These are phyloP conservation scores for Zygaena filipendulae DNA, from an alignment of 2,888 invertebrate species.

Conservation along the genomic window DNA sequence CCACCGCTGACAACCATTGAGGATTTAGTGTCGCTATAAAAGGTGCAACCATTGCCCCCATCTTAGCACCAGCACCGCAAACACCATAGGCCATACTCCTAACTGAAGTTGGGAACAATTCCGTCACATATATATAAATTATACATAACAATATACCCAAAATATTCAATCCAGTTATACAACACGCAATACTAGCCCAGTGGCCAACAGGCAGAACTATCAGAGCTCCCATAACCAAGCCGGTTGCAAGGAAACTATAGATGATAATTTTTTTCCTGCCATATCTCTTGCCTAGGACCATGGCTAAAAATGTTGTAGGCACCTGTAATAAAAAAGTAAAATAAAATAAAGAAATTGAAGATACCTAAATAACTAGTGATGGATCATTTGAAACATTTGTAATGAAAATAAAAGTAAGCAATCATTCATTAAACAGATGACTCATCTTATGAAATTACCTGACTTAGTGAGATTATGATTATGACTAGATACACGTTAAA, in stretches of 20 bases:
- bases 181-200: conserved; percentile 22
- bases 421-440: no score
- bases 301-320: conserved; percentile 21
- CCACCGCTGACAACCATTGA: conserved; percentile 29
- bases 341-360: no score
- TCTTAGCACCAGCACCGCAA: conserved; percentile 27
- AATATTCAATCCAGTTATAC: conserved; percentile 23
- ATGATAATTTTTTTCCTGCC: conserved; percentile 26
- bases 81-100: conserved; percentile 37
- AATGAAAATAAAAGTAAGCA: no score
- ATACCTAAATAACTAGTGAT: no score
- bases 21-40: conserved; percentile 31
- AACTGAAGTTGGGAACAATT: conserved; percentile 38
- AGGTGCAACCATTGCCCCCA: conserved; percentile 36
- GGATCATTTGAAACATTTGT: no score
- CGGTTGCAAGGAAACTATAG: conserved; percentile 17
- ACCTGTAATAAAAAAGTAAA: no score
- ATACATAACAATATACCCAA: conserved; percentile 21
- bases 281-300: conserved; percentile 24
- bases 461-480: conserved; percentile 26
- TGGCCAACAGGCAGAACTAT: conserved; percentile 24
- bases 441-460: conserved; percentile 27
- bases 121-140: conserved; percentile 28
- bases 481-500: conserved; percentile 28
- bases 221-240: conserved; percentile 23